Percentiles rank a stretch among this genome's conserved stretches.
Conservation (phyloP, 1,140 invertebrate species). For the Physella acuta region DNA sequence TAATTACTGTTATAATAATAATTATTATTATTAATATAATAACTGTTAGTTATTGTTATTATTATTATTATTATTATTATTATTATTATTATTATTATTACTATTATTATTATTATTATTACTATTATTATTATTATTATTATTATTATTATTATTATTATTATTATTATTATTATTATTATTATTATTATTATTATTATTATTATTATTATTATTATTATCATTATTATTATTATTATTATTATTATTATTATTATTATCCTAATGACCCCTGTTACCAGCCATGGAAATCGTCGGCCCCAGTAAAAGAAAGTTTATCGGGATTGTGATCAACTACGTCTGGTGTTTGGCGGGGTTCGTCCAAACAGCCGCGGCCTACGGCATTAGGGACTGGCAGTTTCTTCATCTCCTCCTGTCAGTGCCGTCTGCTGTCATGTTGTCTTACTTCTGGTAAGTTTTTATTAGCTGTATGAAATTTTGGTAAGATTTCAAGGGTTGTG, state of each 20-base stretch:
- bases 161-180: too few relatives aligned
- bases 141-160: too few relatives aligned
- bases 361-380: constrained; percentile 67
- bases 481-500: background rate
- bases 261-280: background rate
- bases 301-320: constrained; percentile 68
- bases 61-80: too few relatives aligned
- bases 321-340: constrained; percentile 72
- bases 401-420: constrained; percentile 76
- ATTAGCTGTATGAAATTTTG: constrained; percentile 31
- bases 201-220: background rate
- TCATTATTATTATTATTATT: too few relatives aligned
- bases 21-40: too few relatives aligned
- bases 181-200: background rate
- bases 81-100: too few relatives aligned
- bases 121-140: too few relatives aligned
- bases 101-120: too few relatives aligned
- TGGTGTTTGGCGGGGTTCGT: constrained; percentile 72
- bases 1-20: too few relatives aligned
- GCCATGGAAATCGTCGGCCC: constrained; percentile 52
- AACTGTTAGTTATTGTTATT: too few relatives aligned
- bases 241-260: background rate
- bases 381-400: constrained; percentile 70
- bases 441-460: constrained; percentile 7
- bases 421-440: constrained; percentile 27